Base-by-base conservation (phyloP, 2,888 invertebrate species). In the Leptarthrus brevirostris region DNA sequence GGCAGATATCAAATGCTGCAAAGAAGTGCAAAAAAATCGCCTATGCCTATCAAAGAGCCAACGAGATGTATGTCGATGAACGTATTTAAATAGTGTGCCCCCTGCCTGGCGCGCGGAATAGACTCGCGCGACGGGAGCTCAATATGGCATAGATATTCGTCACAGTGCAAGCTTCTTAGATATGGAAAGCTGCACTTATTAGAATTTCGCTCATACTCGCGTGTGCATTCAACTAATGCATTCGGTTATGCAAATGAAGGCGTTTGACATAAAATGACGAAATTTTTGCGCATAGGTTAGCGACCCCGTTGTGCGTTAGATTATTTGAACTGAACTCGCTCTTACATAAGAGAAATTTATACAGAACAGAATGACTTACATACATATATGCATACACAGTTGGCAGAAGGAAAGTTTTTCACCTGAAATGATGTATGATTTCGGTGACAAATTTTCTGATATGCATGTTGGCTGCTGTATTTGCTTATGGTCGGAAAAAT, bases 201-300 rank as follows among this genome's bases (percentile, higher is more conserved):
- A 64, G 47, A 64, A 64, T 64, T 64, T 47, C 6, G 14, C 64
- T 40, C 64, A 64, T 6, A 64, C 64, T 1, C 44, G 49, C 49
- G 34, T 14, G 30, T 30, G 34, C 69, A 26, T 49, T 18, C 49
- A 49, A 49, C 52, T 20, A 52, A 24, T 47, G 52, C 34, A 47
- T 52, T 26, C 52, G 40, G 8, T 20, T 12, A 69, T 69, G 69
- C 52, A 53, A 70, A 52, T 70, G 53, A 70, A 53, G 18, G 54
- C 36, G 54, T 54, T 54, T 53, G 70, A 71, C 54, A 71, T 71
- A 40, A 71, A 40, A 40, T 71, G 70, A 71, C 40, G 70, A 71
- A 71, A 36, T 71, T 56, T 56, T 30, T 26, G 24, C 47, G 6
- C 47, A 44, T 47, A 64, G 64, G 47, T 47, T 47, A 64, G 20